Conservation (phyloP, 1,140 invertebrate species). For the Psix sp. region DNA sequence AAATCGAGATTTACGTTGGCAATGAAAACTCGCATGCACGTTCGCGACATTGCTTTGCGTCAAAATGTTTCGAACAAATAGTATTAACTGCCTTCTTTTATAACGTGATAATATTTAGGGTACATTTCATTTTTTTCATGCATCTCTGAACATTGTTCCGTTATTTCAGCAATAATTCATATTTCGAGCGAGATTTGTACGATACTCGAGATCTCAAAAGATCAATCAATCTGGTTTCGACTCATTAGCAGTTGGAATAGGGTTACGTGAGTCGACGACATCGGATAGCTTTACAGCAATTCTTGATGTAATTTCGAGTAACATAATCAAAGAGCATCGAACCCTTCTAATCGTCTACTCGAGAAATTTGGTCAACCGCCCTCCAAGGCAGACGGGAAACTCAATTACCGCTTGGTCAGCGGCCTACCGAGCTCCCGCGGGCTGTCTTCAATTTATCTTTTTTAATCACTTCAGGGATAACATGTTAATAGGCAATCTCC, state of each 20-base stretch:
- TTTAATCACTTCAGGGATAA: constrained; percentile 66
- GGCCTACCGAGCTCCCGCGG: constrained; percentile 62
- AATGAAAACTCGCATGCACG: constrained; percentile 33
- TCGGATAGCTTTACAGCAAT: constrained; percentile 34
- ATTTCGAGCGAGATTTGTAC: neutral
- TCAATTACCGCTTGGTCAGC: constrained; percentile 71
- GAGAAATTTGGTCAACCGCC: constrained; percentile 73
- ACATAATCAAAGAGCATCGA: constrained; percentile 61
- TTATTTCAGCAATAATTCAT: no score
- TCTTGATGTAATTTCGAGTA: constrained; percentile 54
- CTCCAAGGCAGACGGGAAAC: constrained; percentile 68
- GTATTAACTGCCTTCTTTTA: no score
- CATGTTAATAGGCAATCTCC: constrained; percentile 66
- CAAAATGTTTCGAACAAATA: neutral
- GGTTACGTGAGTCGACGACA: constrained; percentile 4
- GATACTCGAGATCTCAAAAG: no score
- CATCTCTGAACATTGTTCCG: no score
- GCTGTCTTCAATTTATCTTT: constrained; percentile 68
- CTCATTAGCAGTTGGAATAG: no score
- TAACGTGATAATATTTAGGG: no score
- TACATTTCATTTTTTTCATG: neutral
- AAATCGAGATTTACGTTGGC: constrained; percentile 53
- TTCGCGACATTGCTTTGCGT: constrained; percentile 10
- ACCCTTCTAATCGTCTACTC: constrained; percentile 73
- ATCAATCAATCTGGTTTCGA: no score